Base-by-base conservation (phyloP, 1,140 invertebrate genomes). In the Drosophila setifemur region DNA sequence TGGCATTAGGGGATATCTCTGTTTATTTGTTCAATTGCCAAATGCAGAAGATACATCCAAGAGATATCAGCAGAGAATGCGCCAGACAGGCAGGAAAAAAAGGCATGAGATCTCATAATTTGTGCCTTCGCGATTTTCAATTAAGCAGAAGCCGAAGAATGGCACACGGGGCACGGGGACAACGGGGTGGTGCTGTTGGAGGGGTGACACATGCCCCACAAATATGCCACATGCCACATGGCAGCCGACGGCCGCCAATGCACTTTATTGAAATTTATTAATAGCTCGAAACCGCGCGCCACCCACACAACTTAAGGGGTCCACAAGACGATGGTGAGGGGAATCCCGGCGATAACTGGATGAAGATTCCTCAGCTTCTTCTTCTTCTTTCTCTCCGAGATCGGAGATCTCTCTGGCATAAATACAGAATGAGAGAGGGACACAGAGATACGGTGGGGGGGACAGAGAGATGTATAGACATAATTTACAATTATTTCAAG, bases 401-500 rank as follows among this genome's bases (percentile, higher is more conserved):
- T 53, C 43, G 29, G 18, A 49, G 64, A 70, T 49, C 49, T 48
- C 37, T 16, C 26, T 18, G 35, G 7, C 12, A 18, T 11, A 16
- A 12, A 18, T 11, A 16, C 9, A 25, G 37, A 19, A 29, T 2
- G 39, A 21, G 50, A 19, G 14, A 12, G 31, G n/a, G 11, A 35
- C 11, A 35, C 5, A 14, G 12, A 7, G 6, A 7, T 4, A 11
- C n/a, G 33, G 14, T 14, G 14, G 14, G 16, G 31, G 14, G 31
- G 9, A 31, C 4, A 23, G 19, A 31, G 44, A 71, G 61, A 72
- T 73, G 73, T 73, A 68, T 68, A 73, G 72, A 83, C 78, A 89
- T 89, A 89, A 89, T 89, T 89, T 79, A 88, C 86, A 89, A 89
- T 88, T 89, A 89, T 89, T 89, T 88, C 86, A 89, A 89, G 86